Base-by-base conservation (phyloP, 2,888 invertebrate species). In the Cecidostiba fungosa region DNA sequence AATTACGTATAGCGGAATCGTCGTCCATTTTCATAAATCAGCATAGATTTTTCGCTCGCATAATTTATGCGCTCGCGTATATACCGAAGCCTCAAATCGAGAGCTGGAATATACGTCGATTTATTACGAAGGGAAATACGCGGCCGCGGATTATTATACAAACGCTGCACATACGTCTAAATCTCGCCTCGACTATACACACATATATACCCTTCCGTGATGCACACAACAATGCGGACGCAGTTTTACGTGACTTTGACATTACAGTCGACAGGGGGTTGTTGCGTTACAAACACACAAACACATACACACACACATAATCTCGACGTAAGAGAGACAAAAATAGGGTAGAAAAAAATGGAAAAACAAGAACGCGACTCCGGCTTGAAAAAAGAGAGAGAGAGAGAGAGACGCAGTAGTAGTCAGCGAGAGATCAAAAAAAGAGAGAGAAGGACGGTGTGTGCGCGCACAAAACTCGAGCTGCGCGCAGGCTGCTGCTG, bases 401-500 rank as follows among this genome's bases (percentile, higher is more conserved):
- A 32, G 69, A 80, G 78, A 84, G 76, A 80, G 76, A 86, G 86
- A 43, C 79, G 29, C 66, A 66, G 66, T 26, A 2, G 4, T 3
- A 5, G 4, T 59, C 85, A 87, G 77, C 76, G n/a, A 82, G 72
- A 70, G 59, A 72, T 43, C 54, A 77, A 80, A 78, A 87, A 88
- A 43, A 43, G 43, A 87, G 88, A 84, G 85, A 85, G 29, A 32
- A 32, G 26, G 62, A 84, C 39, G 32, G 62, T 72, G n/a, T n/a
- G 47, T 73, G 36, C 36, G 36, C 36, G 72, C 39, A 72, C 43
- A 72, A 72, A 72, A 43, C 72, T 86, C 86, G 82, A 84, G 84
- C 36, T 87, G 90, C 89, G 89, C 89, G 89, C 89, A 90, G 91
- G 89, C 91, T 92, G 90, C 91, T 36, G 69, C 66, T 19, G 66